These are phyloP conservation scores for Tiliacea citrago DNA, from an alignment of 2,888 invertebrate species.

Conservation along the genomic window DNA sequence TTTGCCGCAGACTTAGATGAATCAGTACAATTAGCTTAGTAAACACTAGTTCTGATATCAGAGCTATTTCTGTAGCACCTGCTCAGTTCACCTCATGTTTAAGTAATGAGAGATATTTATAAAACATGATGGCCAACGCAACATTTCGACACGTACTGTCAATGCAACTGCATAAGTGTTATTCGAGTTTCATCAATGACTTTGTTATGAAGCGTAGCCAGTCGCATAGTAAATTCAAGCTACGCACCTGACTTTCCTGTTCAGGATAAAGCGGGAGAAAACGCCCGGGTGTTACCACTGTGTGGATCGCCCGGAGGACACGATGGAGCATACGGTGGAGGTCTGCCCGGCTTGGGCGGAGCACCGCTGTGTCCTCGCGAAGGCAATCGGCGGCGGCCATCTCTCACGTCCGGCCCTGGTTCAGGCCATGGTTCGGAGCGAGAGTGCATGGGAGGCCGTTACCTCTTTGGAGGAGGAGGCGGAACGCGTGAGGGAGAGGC, in stretches of 20 bases:
- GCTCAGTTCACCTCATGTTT: constrained; percentile 30
- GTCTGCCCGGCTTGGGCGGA: too few species aligned
- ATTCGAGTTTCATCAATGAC: constrained; percentile 8
- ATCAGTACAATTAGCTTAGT: constrained; percentile 42
- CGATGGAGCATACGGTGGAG: too few species aligned
- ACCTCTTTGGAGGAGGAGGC: too few species aligned
- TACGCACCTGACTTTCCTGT: constrained; percentile 11
- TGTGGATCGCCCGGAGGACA: too few species aligned
- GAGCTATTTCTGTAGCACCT: constrained; percentile 44
- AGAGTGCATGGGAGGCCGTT: too few species aligned
- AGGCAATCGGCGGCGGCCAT: too few species aligned
- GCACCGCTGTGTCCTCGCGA: too few species aligned
- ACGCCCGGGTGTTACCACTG: too few species aligned
- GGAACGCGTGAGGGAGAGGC: too few species aligned
- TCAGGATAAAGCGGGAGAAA: too few species aligned
- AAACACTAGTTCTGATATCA: constrained; percentile 39
- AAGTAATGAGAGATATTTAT: constrained; percentile 36
- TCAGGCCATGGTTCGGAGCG: too few species aligned
- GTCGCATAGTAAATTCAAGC: constrained; percentile 8
- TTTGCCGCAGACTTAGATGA: constrained; percentile 39
- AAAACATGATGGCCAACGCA: constrained; percentile 17
- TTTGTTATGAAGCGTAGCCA: constrained; percentile 16
- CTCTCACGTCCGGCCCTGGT: too few species aligned
- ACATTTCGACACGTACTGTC: constrained; percentile 29
- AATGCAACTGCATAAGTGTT: constrained; percentile 1